Conservation (phyloP, 2,888 invertebrate species). For the Epinotia ramella region DNA sequence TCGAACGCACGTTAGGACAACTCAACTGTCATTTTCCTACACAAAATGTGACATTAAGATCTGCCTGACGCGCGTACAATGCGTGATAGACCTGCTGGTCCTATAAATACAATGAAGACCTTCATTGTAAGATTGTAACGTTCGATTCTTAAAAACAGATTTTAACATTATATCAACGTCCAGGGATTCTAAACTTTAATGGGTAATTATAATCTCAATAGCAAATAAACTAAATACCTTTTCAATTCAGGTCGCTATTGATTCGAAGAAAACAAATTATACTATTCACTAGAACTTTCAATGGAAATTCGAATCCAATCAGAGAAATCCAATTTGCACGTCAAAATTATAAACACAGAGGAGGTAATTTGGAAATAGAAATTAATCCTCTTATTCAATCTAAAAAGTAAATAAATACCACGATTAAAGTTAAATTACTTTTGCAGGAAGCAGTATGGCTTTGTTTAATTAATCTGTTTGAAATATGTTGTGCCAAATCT, state of each 20-base stretch:
- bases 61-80: too few species aligned
- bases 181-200: too few species aligned
- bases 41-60: too few species aligned
- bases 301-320: constrained; percentile 34
- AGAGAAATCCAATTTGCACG: constrained; percentile 39
- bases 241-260: neutral
- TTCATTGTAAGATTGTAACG: too few species aligned
- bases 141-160: too few species aligned
- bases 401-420: constrained; percentile 30
- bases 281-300: constrained; percentile 18
- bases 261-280: constrained; percentile 29
- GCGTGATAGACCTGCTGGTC: too few species aligned
- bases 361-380: constrained; percentile 30
- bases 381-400: constrained; percentile 28
- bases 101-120: too few species aligned
- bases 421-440: constrained; percentile 40
- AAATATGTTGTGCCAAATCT: constrained; percentile 29
- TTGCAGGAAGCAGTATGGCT: constrained; percentile 14
- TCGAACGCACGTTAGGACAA: too few species aligned
- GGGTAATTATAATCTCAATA: too few species aligned
- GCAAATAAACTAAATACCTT: neutral
- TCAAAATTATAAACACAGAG: constrained; percentile 32
- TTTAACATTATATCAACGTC: too few species aligned
- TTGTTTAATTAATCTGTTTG: constrained; percentile 34
- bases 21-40: too few species aligned